These are phyloP conservation scores for Hippocampus barbouri DNA, from an alignment of 2,113 vertebrate genomes.

Conservation along the genomic window DNA sequence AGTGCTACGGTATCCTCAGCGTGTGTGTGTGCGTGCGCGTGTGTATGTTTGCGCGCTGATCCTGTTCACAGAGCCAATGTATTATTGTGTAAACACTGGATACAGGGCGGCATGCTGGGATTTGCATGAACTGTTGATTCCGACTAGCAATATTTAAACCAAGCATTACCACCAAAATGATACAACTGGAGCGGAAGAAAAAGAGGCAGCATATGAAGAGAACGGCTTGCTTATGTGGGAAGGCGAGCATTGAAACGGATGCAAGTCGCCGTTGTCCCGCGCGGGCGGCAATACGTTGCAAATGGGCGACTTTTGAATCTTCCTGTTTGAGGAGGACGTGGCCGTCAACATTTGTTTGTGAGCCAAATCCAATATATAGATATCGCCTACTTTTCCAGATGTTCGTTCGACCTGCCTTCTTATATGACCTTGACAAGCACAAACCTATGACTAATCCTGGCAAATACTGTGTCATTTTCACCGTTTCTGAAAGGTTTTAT, in stretches of 20 bases:
- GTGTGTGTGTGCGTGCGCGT: conserved; percentile 17
- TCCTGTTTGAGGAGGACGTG: conserved; percentile 64
- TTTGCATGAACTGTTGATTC: conserved; percentile 79
- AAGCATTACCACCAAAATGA: conserved; percentile 73
- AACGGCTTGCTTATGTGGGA: conserved; percentile 57
- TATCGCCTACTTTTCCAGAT: conserved; percentile 74
- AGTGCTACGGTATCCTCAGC: conserved; percentile 56
- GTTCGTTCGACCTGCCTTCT: conserved; percentile 80
- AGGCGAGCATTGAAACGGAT: conserved; percentile 58
- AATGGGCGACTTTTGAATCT: conserved; percentile 63
- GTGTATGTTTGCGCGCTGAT: conserved; percentile 44
- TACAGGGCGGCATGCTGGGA: conserved; percentile 73
- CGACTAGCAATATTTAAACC: conserved; percentile 80
- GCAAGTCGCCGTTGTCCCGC: conserved; percentile 50
- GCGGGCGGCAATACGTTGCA: conserved; percentile 77
- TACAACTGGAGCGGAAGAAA: conserved; percentile 59
- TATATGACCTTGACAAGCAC: conserved; percentile 82
- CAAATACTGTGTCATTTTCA: conserved; percentile 64
- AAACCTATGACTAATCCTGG: conserved; percentile 76
- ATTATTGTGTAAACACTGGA: conserved; percentile 70
- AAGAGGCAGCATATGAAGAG: conserved; percentile 57
- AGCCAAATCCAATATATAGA: conserved; percentile 76
- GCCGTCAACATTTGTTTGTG: conserved; percentile 65
- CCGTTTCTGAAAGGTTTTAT: conserved; percentile 59
- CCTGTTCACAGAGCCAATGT: conserved; percentile 68